Evolutionary conservation across 2,797 vertebrate genomes (phyloP).

Genomic region (Neosilurus mollespiculum): DNA sequence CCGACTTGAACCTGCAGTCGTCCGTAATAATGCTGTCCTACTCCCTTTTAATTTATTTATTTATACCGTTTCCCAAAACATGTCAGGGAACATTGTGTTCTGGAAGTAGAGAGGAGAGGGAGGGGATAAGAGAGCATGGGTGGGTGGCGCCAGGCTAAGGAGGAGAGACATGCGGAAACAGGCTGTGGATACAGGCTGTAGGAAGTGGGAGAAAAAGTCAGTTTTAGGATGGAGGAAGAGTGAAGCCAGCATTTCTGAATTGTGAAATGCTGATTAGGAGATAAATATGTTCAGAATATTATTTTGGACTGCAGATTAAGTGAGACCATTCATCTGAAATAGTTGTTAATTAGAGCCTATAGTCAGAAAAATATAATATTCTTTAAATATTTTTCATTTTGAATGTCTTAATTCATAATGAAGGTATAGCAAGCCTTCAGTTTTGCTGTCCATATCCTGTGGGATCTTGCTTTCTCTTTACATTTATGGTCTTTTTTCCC

Average conservation of each 20-base stretch:
- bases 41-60: slow-evolving; percentile 68
- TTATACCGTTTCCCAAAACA: slow-evolving; percentile 74
- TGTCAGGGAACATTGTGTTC: slow-evolving; percentile 72
- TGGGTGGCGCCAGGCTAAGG: slow-evolving; percentile 17
- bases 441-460: neutral
- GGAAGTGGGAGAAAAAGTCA: slow-evolving; percentile 13
- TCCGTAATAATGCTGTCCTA: slow-evolving; percentile 59
- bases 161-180: slow-evolving; percentile 32
- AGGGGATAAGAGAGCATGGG: slow-evolving; percentile 22
- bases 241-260: neutral
- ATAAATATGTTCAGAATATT: neutral
- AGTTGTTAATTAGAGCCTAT: neutral
- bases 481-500: slow-evolving; percentile 42
- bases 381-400: neutral
- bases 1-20: slow-evolving; percentile 52
- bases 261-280: neutral
- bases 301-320: neutral
- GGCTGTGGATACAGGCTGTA: slow-evolving; percentile 11
- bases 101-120: slow-evolving; percentile 60
- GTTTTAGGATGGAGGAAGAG: neutral
- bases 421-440: neutral
- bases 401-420: neutral
- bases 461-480: neutral
- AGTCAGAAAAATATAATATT: neutral
- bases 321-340: neutral